phyloP scores from a whole-genome alignment of 1,140 invertebrate species.

The Drosophila setifemur region DNA sequence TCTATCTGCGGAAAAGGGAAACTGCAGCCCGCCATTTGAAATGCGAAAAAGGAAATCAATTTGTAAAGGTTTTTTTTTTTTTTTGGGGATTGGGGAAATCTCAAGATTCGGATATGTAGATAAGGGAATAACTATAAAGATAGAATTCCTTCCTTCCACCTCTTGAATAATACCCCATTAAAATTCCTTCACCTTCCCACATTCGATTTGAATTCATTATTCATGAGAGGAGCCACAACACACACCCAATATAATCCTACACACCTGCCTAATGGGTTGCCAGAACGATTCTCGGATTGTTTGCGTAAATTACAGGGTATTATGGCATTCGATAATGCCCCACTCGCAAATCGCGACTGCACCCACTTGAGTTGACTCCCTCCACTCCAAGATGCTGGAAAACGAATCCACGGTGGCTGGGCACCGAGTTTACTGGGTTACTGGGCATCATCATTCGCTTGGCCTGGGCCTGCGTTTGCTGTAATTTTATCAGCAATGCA shows the following conservation, averaged over 20 bases:
- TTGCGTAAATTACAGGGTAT: slow-evolving; percentile 46
- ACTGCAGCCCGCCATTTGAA: slow-evolving; percentile 25
- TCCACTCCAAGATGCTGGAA: slow-evolving; percentile 3
- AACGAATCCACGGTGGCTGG: not conserved
- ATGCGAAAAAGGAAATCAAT: slow-evolving; percentile 28
- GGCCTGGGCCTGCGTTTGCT: slow-evolving; percentile 4
- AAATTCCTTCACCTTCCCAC: not conserved
- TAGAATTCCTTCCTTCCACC: too few relatives aligned
- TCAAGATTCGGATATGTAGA: not conserved
- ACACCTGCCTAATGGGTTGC: slow-evolving; percentile 31
- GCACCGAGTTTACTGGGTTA: slow-evolving; percentile 41
- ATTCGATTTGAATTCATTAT: slow-evolving; percentile 24
- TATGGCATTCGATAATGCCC: not conserved
- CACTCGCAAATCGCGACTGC: slow-evolving; percentile 4
- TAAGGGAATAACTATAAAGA: not conserved
- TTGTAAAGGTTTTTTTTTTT: too few relatives aligned
- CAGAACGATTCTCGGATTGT: slow-evolving; percentile 12
- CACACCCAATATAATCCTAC: not conserved
- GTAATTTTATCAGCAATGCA: slow-evolving; percentile 38
- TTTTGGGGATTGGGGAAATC: too few relatives aligned
- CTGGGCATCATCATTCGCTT: slow-evolving; percentile 12
- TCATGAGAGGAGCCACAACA: not conserved
- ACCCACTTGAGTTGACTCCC: too few relatives aligned
- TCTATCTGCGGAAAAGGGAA: slow-evolving; percentile 16
- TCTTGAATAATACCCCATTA: not conserved